phyloP scores from a whole-genome alignment of 2,113 vertebrate species.

The Psittacula cyanocephala region DNA sequence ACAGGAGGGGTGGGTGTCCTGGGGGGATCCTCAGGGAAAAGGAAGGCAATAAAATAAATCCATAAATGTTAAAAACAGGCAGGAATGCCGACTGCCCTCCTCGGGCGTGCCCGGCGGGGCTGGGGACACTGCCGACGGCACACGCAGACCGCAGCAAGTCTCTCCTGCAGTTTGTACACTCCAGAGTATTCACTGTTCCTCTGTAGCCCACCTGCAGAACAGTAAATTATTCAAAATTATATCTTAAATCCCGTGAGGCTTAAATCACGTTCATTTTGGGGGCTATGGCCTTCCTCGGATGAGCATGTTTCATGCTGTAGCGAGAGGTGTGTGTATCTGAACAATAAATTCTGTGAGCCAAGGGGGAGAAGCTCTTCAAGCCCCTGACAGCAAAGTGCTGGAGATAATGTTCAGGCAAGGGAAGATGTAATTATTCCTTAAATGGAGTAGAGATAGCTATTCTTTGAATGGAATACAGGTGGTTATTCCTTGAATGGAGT shows the following conservation, averaged over 20 bases:
- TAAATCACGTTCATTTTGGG: not conserved
- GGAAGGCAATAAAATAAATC: not conserved
- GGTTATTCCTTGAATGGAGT: too few relatives aligned
- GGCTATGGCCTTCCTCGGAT: not conserved
- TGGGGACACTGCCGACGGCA: not conserved
- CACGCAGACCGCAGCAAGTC: not conserved
- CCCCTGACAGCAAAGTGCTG: not conserved
- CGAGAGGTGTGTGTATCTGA: not conserved
- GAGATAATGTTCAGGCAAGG: not conserved
- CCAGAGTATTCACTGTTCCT: not conserved
- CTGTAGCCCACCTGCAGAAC: not conserved
- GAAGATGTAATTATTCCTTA: not conserved
- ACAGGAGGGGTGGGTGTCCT: not conserved
- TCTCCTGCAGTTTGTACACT: not conserved
- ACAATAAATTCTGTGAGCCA: not conserved
- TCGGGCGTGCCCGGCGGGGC: not conserved
- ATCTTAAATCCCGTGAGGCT: not conserved
- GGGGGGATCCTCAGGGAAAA: not conserved
- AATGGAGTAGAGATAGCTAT: not conserved
- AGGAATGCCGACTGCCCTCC: rapidly evolving
- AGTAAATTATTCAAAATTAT: not conserved
- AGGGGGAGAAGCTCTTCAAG: not conserved
- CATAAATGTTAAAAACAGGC: too few relatives aligned
- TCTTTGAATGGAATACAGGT: not conserved
- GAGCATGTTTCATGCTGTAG: not conserved